Evolutionary conservation across 1,140 invertebrate genomes (phyloP).

Genomic region (Scaptomyza hsui): DNA sequence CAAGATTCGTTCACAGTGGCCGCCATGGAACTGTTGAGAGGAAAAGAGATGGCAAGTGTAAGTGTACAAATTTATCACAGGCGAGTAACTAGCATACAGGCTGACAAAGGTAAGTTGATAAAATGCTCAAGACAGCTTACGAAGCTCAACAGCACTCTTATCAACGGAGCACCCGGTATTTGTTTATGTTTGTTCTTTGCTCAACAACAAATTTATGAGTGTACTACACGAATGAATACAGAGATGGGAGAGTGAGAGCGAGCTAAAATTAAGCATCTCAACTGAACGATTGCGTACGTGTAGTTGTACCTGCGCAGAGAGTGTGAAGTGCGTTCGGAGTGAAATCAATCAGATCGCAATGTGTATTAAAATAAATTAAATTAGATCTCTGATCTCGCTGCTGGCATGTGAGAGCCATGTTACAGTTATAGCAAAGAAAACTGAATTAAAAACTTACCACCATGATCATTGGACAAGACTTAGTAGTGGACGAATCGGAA

Average conservation of each 20-base stretch:
- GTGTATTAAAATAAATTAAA: constrained; percentile 41
- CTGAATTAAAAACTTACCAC: constrained; percentile 55
- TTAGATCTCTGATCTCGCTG: constrained; percentile 39
- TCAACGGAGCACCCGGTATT: constrained; percentile 53
- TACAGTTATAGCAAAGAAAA: constrained; percentile 2
- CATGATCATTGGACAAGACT: constrained; percentile 72
- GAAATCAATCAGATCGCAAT: constrained; percentile 23
- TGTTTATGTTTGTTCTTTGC: constrained; percentile 21
- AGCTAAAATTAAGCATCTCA: constrained; percentile 16
- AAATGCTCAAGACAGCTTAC: neutral
- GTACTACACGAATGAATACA: neutral
- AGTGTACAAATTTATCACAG: constrained; percentile 1
- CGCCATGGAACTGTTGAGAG: constrained; percentile 89
- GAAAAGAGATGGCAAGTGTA: constrained; percentile 7
- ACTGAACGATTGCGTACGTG: neutral
- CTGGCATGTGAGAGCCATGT: neutral
- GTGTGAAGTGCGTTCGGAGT: constrained; percentile 11
- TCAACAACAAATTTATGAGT: constrained; percentile 32
- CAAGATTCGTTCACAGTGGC: constrained; percentile 90
- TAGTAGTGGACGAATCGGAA: constrained; percentile 7
- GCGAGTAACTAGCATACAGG: constrained; percentile 17
- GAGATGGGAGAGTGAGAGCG: constrained; percentile 7
- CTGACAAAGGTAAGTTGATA: neutral
- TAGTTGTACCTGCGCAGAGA: constrained; percentile 6
- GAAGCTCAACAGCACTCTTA: constrained; percentile 1